Evolutionary conservation across 1,140 invertebrate genomes (phyloP).

Genomic region (Leptinotarsa undecemlineata): DNA sequence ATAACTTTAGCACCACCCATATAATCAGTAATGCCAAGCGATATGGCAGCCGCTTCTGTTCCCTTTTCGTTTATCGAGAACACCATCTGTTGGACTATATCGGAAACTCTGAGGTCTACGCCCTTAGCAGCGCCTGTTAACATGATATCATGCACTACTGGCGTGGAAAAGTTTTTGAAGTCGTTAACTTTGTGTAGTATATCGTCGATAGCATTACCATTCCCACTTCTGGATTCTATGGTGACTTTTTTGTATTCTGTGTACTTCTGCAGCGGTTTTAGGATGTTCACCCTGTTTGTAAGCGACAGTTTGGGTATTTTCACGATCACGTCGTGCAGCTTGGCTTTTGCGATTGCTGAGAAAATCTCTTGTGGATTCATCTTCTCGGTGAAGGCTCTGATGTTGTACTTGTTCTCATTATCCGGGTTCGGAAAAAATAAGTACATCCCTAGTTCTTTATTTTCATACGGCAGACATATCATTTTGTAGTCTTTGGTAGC

Average conservation of each 20-base stretch:
- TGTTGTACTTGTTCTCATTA: constrained; percentile 39
- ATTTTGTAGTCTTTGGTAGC: constrained; percentile 42
- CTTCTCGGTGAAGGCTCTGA: constrained; percentile 35
- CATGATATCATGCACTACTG: constrained; percentile 26
- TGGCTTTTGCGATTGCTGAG: constrained; percentile 31
- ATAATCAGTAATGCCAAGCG: constrained; percentile 60
- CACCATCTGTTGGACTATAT: constrained; percentile 45
- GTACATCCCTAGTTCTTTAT: constrained; percentile 45
- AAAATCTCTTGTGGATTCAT: constrained; percentile 35
- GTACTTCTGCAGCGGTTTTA: constrained; percentile 45
- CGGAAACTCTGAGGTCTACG: constrained; percentile 35
- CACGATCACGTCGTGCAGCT: constrained; percentile 34
- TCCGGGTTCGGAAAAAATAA: constrained; percentile 40
- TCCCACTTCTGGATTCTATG: not conserved
- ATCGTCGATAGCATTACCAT: constrained; percentile 28
- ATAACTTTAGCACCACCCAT: constrained; percentile 41
- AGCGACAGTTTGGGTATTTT: constrained; percentile 45
- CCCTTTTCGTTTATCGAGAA: constrained; percentile 70
- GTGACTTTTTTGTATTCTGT: constrained; percentile 31
- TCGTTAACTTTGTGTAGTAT: constrained; percentile 36
- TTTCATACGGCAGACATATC: constrained; percentile 43
- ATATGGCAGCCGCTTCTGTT: constrained; percentile 71
- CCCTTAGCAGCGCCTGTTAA: constrained; percentile 32
- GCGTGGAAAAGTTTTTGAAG: constrained; percentile 36
- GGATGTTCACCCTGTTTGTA: constrained; percentile 39